phyloP scores from a whole-genome alignment of 1,140 invertebrate genomes.

The Lepidurus couesii region DNA sequence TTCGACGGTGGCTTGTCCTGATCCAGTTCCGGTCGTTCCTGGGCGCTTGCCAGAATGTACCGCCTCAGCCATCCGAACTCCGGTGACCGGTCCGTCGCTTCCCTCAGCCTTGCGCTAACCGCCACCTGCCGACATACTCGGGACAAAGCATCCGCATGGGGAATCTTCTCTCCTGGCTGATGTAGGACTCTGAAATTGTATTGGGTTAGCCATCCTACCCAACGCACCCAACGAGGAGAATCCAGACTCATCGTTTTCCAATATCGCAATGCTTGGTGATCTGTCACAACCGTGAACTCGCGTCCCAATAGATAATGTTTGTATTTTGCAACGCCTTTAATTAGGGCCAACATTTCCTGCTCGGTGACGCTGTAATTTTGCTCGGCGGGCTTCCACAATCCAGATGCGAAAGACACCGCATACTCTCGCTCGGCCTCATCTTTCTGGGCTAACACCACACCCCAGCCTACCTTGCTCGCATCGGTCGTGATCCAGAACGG shows the following conservation, averaged over 20 bases:
- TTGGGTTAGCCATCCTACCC: conserved; percentile 35
- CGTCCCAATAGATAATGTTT: conserved; percentile 43
- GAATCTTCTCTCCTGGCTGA: not conserved
- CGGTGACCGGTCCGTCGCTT: not conserved
- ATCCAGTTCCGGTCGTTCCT: not conserved
- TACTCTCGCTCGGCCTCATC: conserved; percentile 35
- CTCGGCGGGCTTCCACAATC: conserved; percentile 42
- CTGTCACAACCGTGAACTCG: conserved; percentile 43
- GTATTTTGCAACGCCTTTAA: conserved; percentile 46
- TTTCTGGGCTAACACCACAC: conserved; percentile 34
- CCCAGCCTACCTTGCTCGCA: not conserved
- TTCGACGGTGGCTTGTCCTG: not conserved
- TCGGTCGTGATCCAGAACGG: not conserved
- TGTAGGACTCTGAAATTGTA: conserved; percentile 21
- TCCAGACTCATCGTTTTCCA: conserved; percentile 45
- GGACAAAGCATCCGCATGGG: not conserved
- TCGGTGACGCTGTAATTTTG: conserved; percentile 45
- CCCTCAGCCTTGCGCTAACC: not conserved
- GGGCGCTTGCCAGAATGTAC: not conserved
- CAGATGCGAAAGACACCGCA: conserved; percentile 40
- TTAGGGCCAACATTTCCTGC: conserved; percentile 44
- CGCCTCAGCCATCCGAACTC: not conserved
- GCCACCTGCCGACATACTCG: not conserved
- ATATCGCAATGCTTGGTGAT: conserved; percentile 48
- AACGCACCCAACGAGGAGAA: conserved; percentile 46